phyloP scores from a whole-genome alignment of 1,140 invertebrate species.

The Neoseiulus cucumeris region DNA sequence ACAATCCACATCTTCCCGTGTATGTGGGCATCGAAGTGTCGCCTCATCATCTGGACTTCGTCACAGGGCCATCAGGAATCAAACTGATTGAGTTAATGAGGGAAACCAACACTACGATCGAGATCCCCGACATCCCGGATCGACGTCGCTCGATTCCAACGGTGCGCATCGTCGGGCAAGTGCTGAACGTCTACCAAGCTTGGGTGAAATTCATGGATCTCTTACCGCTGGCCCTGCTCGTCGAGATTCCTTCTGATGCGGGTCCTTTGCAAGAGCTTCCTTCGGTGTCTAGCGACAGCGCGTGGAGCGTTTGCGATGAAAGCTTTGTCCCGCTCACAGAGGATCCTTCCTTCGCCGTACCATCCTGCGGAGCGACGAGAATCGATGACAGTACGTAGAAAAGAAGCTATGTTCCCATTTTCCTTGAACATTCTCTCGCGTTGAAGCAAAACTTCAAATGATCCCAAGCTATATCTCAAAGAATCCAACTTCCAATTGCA shows the following conservation, averaged over 20 bases:
- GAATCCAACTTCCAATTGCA: too few species aligned
- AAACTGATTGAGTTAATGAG: neutral
- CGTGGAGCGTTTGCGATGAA: too few species aligned
- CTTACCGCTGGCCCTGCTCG: neutral
- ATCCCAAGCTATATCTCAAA: too few species aligned
- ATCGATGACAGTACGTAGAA: too few species aligned
- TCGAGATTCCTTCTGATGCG: neutral
- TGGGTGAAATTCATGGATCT: constrained; percentile 1
- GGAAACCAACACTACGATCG: neutral
- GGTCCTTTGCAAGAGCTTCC: too few species aligned
- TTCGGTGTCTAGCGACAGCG: too few species aligned
- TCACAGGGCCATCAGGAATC: neutral
- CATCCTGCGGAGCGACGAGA: too few species aligned
- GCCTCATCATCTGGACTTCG: constrained; percentile 2
- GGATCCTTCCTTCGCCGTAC: too few species aligned
- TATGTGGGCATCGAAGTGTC: constrained; percentile 6
- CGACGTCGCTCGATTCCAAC: neutral
- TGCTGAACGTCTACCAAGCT: neutral
- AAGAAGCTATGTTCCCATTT: too few species aligned
- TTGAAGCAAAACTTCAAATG: too few species aligned
- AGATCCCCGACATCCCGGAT: neutral
- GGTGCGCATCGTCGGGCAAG: neutral
- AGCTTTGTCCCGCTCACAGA: too few species aligned
- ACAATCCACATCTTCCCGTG: neutral
- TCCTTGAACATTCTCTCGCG: too few species aligned